Percentiles rank a stretch among this genome's conserved stretches.
phyloP scores from a whole-genome alignment of 1,140 invertebrate genomes.

The Varroa destructor region DNA sequence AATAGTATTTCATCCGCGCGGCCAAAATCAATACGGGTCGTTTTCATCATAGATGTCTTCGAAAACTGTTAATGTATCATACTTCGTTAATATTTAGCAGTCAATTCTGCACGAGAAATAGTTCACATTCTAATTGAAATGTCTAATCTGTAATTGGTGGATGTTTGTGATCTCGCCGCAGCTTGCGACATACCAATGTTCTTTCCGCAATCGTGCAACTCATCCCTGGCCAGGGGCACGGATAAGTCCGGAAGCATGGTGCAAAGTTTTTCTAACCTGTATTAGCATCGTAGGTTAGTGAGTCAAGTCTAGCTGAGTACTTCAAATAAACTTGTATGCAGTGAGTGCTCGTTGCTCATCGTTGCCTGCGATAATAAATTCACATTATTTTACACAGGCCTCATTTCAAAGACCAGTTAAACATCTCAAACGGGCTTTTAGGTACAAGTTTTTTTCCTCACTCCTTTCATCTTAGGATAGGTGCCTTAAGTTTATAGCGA shows the following conservation, averaged over 20 bases:
- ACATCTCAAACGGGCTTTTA: background rate
- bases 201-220: background rate
- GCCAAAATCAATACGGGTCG: no score
- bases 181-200: background rate
- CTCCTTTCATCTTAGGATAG: background rate
- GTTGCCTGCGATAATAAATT: background rate
- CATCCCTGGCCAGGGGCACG: conserved; percentile 9
- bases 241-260: conserved; percentile 12
- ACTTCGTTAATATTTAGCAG: no score
- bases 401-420: background rate
- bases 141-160: background rate
- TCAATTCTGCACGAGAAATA: no score
- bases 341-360: background rate
- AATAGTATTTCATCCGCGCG: no score
- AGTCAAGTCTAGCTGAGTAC: background rate
- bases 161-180: conserved; percentile 1
- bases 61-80: no score
- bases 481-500: background rate
- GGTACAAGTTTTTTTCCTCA: background rate
- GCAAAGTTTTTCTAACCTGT: background rate
- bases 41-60: no score
- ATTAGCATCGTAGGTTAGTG: conserved; percentile 13
- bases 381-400: background rate
- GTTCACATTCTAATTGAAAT: no score
- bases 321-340: conserved; percentile 2